Conservation (phyloP, 2,888 invertebrate species). For the Amphimallon solstitiale region DNA sequence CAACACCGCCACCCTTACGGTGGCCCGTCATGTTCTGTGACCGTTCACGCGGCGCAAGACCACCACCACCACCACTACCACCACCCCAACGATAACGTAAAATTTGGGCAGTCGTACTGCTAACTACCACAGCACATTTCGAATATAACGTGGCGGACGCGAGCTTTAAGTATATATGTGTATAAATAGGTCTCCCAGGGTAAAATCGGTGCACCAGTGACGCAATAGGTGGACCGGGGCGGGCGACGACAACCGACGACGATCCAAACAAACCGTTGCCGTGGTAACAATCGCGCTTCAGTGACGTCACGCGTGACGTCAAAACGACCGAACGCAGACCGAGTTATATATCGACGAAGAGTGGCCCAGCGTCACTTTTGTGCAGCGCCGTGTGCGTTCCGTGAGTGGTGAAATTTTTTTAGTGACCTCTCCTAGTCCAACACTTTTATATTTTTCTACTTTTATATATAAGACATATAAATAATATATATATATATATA, state of each 20-base stretch:
- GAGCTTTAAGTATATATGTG: no score
- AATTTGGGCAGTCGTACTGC: no score
- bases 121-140: no score
- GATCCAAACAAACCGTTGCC: constrained; percentile 63
- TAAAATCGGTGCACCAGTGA: constrained; percentile 69
- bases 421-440: constrained; percentile 61
- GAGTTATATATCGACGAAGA: constrained; percentile 61
- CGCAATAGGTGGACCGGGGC: constrained; percentile 69
- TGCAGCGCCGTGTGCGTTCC: constrained; percentile 58
- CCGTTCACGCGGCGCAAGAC: no score
- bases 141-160: no score
- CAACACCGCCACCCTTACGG: no score
- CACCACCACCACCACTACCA: no score
- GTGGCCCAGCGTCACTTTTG: constrained; percentile 56
- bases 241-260: constrained; percentile 45
- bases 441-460: constrained; percentile 64
- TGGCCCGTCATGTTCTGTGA: no score
- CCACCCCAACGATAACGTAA: no score
- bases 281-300: constrained; percentile 54
- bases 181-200: constrained; percentile 51
- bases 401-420: constrained; percentile 45
- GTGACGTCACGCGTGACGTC: constrained; percentile 58
- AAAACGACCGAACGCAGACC: constrained; percentile 56
- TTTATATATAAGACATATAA: constrained; percentile 56
- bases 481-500: neutral